Percentiles rank a stretch among this genome's conserved stretches.
These are phyloP conservation scores for Dromaius novaehollandiae DNA, from an alignment of 2,113 vertebrate genomes.

Conservation along the genomic window DNA sequence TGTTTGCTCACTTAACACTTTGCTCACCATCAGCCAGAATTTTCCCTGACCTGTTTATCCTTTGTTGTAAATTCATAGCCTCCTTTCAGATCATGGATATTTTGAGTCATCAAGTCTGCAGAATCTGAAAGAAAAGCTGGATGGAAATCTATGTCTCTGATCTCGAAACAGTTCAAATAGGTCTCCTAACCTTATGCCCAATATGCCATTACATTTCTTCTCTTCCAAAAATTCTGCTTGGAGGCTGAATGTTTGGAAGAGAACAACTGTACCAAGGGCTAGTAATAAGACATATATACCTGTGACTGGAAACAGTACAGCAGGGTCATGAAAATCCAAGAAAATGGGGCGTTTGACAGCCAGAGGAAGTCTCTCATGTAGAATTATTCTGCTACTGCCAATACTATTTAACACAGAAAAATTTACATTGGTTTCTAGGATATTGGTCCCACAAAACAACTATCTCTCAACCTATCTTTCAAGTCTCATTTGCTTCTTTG, in stretches of 20 bases:
- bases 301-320: constrained; percentile 10
- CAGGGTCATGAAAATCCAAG: constrained; percentile 21
- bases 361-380: neutral
- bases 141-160: neutral
- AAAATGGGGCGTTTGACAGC: neutral
- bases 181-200: neutral
- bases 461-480: neutral
- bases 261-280: neutral
- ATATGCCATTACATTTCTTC: neutral
- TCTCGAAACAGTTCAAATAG: neutral
- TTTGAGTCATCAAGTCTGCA: neutral
- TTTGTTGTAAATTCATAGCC: neutral
- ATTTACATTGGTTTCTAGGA: neutral
- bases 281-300: constrained; percentile 36
- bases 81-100: neutral
- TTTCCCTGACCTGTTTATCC: neutral
- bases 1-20: neutral
- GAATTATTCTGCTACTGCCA: neutral
- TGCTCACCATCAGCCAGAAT: neutral
- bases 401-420: constrained; percentile 24
- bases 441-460: neutral
- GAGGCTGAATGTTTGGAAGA: neutral
- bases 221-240: neutral
- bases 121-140: neutral
- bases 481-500: neutral